Conservation (phyloP, 1,140 invertebrate species). For the Helicoverpa armigera region DNA sequence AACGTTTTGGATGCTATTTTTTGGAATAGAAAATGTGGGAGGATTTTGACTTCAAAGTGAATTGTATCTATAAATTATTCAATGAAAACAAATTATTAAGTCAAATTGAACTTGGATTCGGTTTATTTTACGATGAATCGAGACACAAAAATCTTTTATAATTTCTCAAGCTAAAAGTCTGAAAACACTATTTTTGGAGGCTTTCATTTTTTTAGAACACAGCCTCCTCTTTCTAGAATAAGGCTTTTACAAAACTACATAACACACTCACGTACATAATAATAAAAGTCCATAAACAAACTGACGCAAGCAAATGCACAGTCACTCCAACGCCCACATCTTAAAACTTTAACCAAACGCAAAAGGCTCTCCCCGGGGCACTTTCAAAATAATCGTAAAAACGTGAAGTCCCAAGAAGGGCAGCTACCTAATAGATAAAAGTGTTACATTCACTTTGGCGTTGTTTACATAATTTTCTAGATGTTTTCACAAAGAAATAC, state of each 20-base stretch:
- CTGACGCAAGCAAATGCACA: slow-evolving; percentile 20
- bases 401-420: slow-evolving; percentile 53
- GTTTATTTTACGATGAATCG: too few relatives aligned
- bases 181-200: too few relatives aligned
- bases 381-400: slow-evolving; percentile 64
- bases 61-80: too few relatives aligned
- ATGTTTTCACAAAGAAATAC: slow-evolving; percentile 41
- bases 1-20: not conserved
- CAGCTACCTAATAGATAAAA: slow-evolving; percentile 54
- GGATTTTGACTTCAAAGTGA: too few relatives aligned
- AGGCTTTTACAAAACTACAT: slow-evolving; percentile 9
- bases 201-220: too few relatives aligned
- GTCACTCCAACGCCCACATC: slow-evolving; percentile 24
- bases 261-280: not conserved
- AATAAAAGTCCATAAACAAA: slow-evolving; percentile 4
- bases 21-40: not conserved
- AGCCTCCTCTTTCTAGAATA: too few relatives aligned
- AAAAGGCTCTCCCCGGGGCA: slow-evolving; percentile 45
- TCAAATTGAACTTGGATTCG: too few relatives aligned
- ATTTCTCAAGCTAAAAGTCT: too few relatives aligned
- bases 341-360: slow-evolving; percentile 41
- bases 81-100: too few relatives aligned
- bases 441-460: slow-evolving; percentile 43
- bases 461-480: slow-evolving; percentile 44
- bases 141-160: too few relatives aligned